Evolutionary conservation across 2,113 vertebrate species (phyloP), one percentile per base, ranked within the genome.

Genomic region (Thalassarche chlororhynchos): DNA sequence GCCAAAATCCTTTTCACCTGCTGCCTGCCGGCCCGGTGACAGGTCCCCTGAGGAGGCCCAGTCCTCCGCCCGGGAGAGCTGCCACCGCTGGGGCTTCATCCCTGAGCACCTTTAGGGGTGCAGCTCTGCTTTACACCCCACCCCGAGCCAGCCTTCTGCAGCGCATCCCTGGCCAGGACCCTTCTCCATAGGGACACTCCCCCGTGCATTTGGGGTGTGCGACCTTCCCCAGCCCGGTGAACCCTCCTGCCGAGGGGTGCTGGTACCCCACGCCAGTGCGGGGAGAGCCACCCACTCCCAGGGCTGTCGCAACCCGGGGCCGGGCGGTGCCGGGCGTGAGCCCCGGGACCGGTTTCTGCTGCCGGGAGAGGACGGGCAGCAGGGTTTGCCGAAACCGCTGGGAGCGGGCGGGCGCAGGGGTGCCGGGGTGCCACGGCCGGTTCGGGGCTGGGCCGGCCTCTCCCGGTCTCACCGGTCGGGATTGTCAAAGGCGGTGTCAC

Each of bases 181-280:
- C 31, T 23, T 17, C 8, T 34, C 78, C 46, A 0, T 2, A 3
- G 19, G 40, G n/a, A 13, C 40, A 32, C 62, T 47, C 32, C 49
- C 5, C 0, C 3, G 15, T 1, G n/a, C 5, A 0, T 55, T 42
- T 17, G 8, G 70, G 75, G 55, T 4, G 7, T 12, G 1, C 2
- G 1, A 7, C 49, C 16, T 17, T 44, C 40, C 36, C 40, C 84
- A 26, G 40, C 40, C 12, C 12, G 0, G 42, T 6, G 6, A 14
- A 4, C 1, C 17, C 36, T 17, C 42, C 7, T 8, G 25, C 55
- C 4, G 2, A 36, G 36, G 51, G 31, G 46, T 19, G 66, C 46
- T 0, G 1, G 61, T 28, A 26, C 34, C 52, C 46, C 29, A 24
- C 1, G 3, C 14, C 0, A 24, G 16, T 18, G 26, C 0, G 2